These are phyloP conservation scores for Liodrosophila aerea DNA, from an alignment of 2,888 invertebrate genomes.

Conservation along the genomic window DNA sequence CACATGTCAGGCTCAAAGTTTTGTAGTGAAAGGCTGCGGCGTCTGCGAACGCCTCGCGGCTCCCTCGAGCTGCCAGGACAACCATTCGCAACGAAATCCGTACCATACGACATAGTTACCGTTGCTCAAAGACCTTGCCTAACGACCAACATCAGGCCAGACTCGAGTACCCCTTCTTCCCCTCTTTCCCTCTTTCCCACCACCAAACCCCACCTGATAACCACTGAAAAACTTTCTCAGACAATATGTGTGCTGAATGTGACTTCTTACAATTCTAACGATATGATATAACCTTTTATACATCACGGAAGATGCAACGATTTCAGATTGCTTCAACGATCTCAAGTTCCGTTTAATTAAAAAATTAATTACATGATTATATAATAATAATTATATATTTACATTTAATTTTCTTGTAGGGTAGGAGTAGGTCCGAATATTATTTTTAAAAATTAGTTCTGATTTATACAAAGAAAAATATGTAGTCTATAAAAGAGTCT, in stretches of 20 bases:
- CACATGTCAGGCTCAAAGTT: conserved; percentile 71
- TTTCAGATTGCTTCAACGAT: too few species aligned
- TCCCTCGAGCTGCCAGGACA: conserved; percentile 38
- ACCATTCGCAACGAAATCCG: conserved; percentile 33
- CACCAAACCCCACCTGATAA: conserved; percentile 1
- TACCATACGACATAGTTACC: conserved; percentile 43
- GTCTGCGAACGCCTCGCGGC: conserved; percentile 32
- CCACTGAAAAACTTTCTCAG: conserved; percentile 9
- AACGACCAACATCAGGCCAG: conserved; percentile 57
- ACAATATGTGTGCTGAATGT: conserved; percentile 34
- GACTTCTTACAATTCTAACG: conserved; percentile 9
- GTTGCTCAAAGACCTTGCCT: conserved; percentile 51
- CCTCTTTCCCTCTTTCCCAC: not conserved
- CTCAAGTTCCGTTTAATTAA: too few species aligned
- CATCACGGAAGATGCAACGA: conserved; percentile 11
- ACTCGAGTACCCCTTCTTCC: conserved; percentile 1
- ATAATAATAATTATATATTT: too few species aligned
- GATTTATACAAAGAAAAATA: too few species aligned
- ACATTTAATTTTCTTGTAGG: too few species aligned
- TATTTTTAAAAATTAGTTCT: too few species aligned
- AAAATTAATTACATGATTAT: too few species aligned
- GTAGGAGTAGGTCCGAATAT: too few species aligned
- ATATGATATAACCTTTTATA: conserved; percentile 9
- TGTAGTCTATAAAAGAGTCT: too few species aligned
- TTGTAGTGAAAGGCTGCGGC: conserved; percentile 48